phyloP scores from a whole-genome alignment of 2,888 invertebrate genomes.

The Coenonympha glycerion region DNA sequence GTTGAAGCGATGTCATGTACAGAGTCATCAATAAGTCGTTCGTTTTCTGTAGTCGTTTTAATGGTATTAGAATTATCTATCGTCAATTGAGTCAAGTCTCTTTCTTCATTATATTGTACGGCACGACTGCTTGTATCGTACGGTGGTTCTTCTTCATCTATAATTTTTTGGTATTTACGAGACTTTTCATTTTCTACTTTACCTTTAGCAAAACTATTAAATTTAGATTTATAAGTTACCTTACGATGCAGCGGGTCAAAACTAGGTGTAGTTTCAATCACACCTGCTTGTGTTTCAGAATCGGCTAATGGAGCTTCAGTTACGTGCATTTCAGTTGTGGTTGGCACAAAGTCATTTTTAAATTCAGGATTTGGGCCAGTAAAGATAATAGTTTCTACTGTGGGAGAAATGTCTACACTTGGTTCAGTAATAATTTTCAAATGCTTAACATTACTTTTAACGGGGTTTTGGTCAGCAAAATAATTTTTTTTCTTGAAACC shows the following conservation, averaged over 20 bases:
- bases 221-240: slow-evolving; percentile 48
- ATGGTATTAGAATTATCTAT: slow-evolving; percentile 34
- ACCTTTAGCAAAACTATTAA: slow-evolving; percentile 42
- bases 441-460: slow-evolving; percentile 46
- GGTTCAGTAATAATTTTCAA: slow-evolving; percentile 60
- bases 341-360: slow-evolving; percentile 39
- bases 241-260: slow-evolving; percentile 36
- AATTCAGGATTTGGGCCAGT: slow-evolving; percentile 27
- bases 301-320: slow-evolving; percentile 35
- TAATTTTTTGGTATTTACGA: slow-evolving; percentile 49
- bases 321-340: slow-evolving; percentile 38
- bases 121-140: slow-evolving; percentile 30
- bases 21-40: slow-evolving; percentile 44
- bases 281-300: slow-evolving; percentile 7
- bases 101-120: slow-evolving; percentile 29
- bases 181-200: slow-evolving; percentile 43
- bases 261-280: slow-evolving; percentile 39
- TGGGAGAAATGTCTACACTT: slow-evolving; percentile 35
- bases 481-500: slow-evolving; percentile 53
- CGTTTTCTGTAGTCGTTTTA: slow-evolving; percentile 39
- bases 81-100: slow-evolving; percentile 36
- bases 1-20: slow-evolving; percentile 60
- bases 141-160: slow-evolving; percentile 35
- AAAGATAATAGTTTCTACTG: slow-evolving; percentile 32
- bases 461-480: slow-evolving; percentile 48